phyloP scores from a whole-genome alignment of 1,140 invertebrate species.

The Leptinotarsa texana region DNA sequence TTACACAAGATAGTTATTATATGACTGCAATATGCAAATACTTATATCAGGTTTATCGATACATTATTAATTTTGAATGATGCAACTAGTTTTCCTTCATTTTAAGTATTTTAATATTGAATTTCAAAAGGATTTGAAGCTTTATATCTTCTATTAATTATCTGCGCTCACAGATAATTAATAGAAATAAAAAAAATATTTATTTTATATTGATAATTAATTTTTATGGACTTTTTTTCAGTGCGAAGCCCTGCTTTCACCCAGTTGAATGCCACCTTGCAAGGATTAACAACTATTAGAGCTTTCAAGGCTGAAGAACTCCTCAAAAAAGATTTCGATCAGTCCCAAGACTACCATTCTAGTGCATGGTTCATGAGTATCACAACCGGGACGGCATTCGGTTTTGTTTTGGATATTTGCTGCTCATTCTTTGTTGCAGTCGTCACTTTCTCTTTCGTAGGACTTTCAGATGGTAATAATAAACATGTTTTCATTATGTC shows the following conservation, averaged over 20 bases:
- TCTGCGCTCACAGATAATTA: too few species aligned
- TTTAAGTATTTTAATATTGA: too few species aligned
- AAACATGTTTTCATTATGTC: neutral
- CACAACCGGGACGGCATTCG: constrained; percentile 35
- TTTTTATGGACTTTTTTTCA: constrained; percentile 51
- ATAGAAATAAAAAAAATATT: too few species aligned
- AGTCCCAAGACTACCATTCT: constrained; percentile 65
- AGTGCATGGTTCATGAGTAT: constrained; percentile 68
- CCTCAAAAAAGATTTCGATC: constrained; percentile 74
- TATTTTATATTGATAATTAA: neutral
- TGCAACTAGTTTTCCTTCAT: too few species aligned
- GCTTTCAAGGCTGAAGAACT: constrained; percentile 70
- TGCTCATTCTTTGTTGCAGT: constrained; percentile 36
- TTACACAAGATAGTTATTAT: too few species aligned
- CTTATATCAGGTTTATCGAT: neutral
- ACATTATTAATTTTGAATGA: too few species aligned
- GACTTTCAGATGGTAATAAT: constrained; percentile 22
- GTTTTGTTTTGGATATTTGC: constrained; percentile 36
- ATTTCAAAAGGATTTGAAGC: too few species aligned
- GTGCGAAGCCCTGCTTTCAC: constrained; percentile 82
- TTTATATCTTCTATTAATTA: too few species aligned
- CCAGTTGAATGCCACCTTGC: constrained; percentile 73
- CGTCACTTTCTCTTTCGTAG: constrained; percentile 46
- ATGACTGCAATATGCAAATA: neutral
- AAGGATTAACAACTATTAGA: constrained; percentile 79